Percentiles rank a stretch among this genome's conserved stretches.
Conservation (phyloP, 1,140 invertebrate species). For the Eumaeus atala region DNA sequence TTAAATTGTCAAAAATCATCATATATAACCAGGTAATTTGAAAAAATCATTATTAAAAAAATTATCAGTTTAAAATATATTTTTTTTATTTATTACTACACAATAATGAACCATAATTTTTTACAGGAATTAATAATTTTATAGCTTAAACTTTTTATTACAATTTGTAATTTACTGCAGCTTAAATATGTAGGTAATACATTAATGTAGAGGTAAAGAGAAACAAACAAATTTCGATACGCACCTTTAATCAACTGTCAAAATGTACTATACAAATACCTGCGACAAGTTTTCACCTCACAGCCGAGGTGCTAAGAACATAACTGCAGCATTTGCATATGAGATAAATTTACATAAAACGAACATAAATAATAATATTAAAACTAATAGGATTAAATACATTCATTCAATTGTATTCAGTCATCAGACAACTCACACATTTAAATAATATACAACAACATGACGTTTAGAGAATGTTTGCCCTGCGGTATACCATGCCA, state of each 20-base stretch:
- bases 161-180: too few species aligned
- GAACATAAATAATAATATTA: slow-evolving; percentile 58
- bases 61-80: too few species aligned
- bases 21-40: too few species aligned
- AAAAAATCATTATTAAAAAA: too few species aligned
- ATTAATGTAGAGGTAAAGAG: slow-evolving; percentile 23
- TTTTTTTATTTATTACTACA: too few species aligned
- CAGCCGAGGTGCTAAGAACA: slow-evolving; percentile 41
- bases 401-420: slow-evolving; percentile 55
- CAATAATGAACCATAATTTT: too few species aligned
- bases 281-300: slow-evolving; percentile 47
- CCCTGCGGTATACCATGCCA: slow-evolving; percentile 7
- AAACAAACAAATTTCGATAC: slow-evolving; percentile 46
- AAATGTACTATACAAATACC: slow-evolving; percentile 62
- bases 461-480: slow-evolving; percentile 21
- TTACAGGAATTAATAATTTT: background rate
- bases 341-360: slow-evolving; percentile 50
- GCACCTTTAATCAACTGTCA: slow-evolving; percentile 70
- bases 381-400: slow-evolving; percentile 68
- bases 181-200: too few species aligned
- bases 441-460: slow-evolving; percentile 31
- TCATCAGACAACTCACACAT: slow-evolving; percentile 33
- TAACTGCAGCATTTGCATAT: slow-evolving; percentile 37
- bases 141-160: background rate
- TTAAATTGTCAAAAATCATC: too few species aligned